Conservation (phyloP, 2,888 invertebrate genomes). For the Epirrita christyi region DNA sequence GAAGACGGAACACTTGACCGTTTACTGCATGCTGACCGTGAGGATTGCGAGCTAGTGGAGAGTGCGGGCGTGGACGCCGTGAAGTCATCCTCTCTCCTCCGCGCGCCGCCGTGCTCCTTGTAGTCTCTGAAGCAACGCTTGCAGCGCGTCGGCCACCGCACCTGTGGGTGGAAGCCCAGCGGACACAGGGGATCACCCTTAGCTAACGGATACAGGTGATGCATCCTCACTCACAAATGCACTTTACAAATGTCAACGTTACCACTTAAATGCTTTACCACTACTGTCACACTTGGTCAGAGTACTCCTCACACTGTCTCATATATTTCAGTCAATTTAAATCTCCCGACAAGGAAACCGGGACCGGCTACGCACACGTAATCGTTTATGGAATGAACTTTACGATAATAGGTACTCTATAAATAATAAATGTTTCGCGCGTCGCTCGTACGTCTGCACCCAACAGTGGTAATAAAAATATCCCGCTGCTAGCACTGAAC, state of each 20-base stretch:
- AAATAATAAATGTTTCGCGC: conserved; percentile 76
- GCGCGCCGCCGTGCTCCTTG: conserved; percentile 92
- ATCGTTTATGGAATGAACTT: conserved; percentile 80
- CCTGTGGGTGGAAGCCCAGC: conserved; percentile 97
- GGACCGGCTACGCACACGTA: conserved; percentile 47
- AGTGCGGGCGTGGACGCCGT: conserved; percentile 93
- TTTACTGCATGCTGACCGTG: conserved; percentile 71
- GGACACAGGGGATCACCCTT: conserved; percentile 96
- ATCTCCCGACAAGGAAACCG: conserved; percentile 44
- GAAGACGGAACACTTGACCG: neutral
- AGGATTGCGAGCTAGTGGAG: conserved; percentile 85
- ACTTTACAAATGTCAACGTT: conserved; percentile 73
- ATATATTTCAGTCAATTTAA: conserved; percentile 34
- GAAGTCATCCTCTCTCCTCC: conserved; percentile 86
- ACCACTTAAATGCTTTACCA: conserved; percentile 68
- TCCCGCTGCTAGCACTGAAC: conserved; percentile 79
- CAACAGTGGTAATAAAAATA: conserved; percentile 82
- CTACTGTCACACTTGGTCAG: conserved; percentile 31
- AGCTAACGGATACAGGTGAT: conserved; percentile 90
- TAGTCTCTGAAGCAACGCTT: conserved; percentile 97
- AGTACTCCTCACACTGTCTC: conserved; percentile 23
- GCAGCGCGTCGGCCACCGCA: conserved; percentile 96
- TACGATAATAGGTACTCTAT: conserved; percentile 69
- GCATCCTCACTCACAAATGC: conserved; percentile 85
- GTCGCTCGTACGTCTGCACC: conserved; percentile 74